Percentiles rank a stretch among this genome's conserved stretches.
Evolutionary conservation across 2,113 vertebrate species (phyloP).

Genomic region (Heterocephalus glaber): DNA sequence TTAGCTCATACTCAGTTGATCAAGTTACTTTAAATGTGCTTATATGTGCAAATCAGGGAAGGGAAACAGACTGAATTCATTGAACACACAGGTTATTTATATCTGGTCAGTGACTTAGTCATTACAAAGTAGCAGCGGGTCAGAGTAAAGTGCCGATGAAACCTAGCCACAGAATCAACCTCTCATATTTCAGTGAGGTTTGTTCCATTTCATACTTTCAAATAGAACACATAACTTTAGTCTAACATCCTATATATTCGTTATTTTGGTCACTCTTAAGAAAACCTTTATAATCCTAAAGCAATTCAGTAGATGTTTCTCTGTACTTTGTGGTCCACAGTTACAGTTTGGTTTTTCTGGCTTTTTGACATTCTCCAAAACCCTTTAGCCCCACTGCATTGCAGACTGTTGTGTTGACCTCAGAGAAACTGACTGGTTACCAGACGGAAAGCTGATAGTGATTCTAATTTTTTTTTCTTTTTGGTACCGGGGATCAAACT

Average conservation of each 20-base stretch:
- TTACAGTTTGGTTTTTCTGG: not conserved
- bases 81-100: not conserved
- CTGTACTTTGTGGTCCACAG: not conserved
- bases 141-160: conserved; percentile 23
- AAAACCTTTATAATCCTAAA: conserved; percentile 18
- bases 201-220: not conserved
- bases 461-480: too few species aligned
- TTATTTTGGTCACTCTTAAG: conserved; percentile 22
- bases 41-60: not conserved
- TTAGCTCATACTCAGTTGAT: not conserved
- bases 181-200: not conserved
- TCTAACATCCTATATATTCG: not conserved
- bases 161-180: not conserved
- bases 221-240: conserved; percentile 23
- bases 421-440: conserved; percentile 1
- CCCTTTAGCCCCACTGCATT: not conserved
- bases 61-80: not conserved
- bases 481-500: too few species aligned
- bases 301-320: not conserved
- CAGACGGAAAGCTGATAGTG: not conserved
- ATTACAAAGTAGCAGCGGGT: not conserved
- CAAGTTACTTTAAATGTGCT: conserved; percentile 10
- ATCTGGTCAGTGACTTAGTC: not conserved
- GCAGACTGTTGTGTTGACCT: not conserved
- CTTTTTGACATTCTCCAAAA: conserved; percentile 39